Conservation (phyloP, 1,140 invertebrate genomes). For the Sitodiplosis mosellana region DNA sequence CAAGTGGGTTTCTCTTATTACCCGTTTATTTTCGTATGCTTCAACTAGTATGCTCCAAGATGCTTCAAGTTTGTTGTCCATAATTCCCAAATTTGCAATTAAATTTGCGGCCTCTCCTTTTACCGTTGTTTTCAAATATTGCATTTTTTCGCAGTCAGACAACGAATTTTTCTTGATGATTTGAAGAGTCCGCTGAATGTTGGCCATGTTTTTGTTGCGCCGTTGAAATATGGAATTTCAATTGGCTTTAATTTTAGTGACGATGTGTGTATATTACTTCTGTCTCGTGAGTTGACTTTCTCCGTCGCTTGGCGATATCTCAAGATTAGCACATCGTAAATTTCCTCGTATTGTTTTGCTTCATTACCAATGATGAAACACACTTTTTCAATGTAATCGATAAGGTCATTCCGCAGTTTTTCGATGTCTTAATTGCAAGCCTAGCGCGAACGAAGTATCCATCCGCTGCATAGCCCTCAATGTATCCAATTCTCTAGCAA, state of each 20-base stretch:
- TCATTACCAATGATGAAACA: too few species aligned
- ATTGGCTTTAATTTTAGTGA: conserved; percentile 4
- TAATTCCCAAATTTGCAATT: conserved; percentile 1
- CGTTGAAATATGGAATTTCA: conserved; percentile 13
- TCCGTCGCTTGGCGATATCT: too few species aligned
- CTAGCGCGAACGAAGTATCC: too few species aligned
- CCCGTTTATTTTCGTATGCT: not conserved
- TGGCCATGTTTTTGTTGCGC: conserved; percentile 13
- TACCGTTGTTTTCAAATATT: conserved; percentile 11
- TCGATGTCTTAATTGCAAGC: too few species aligned
- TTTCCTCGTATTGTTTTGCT: not conserved
- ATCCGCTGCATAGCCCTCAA: too few species aligned
- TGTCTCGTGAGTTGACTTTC: too few species aligned
- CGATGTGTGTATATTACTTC: too few species aligned
- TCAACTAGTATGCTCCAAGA: not conserved
- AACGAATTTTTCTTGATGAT: conserved; percentile 10
- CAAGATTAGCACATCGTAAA: too few species aligned
- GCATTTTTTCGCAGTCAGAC: conserved; percentile 11
- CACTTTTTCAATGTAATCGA: too few species aligned
- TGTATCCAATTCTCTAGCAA: too few species aligned
- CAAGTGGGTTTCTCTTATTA: not conserved
- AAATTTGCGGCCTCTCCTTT: conserved; percentile 8
- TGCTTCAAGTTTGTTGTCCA: not conserved
- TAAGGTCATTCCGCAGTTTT: too few species aligned
- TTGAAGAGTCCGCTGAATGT: conserved; percentile 14